Evolutionary conservation across 2,797 vertebrate species (phyloP).

Genomic region (Nannoperca obscura): DNA sequence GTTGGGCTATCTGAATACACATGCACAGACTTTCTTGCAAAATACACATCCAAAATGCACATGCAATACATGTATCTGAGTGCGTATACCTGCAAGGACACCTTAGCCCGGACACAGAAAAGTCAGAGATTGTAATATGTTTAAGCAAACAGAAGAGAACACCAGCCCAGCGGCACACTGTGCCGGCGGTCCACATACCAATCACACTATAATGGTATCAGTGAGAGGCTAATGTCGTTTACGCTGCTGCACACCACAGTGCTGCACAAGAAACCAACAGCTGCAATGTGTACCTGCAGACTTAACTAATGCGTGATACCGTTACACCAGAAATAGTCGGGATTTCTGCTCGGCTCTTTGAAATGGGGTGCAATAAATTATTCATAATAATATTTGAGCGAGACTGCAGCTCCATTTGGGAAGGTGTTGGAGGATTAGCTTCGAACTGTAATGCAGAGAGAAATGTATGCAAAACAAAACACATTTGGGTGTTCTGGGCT

Average conservation of each 20-base stretch:
- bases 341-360: conserved; percentile 69
- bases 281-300: conserved; percentile 70
- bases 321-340: conserved; percentile 74
- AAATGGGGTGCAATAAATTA: conserved; percentile 79
- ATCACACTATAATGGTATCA: conserved; percentile 68
- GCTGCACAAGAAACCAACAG: conserved; percentile 51
- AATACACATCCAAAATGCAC: conserved; percentile 5
- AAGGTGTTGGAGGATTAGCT: conserved; percentile 77
- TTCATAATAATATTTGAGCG: conserved; percentile 78
- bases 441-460: conserved; percentile 62
- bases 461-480: conserved; percentile 76
- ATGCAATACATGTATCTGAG: conserved; percentile 1
- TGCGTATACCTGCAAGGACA: conserved; percentile 22
- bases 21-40: conserved; percentile 1
- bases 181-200: conserved; percentile 53
- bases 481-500: conserved; percentile 55
- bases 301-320: conserved; percentile 52
- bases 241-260: conserved; percentile 31
- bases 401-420: conserved; percentile 69
- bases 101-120: conserved; percentile 19
- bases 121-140: conserved; percentile 51
- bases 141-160: conserved; percentile 61
- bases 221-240: conserved; percentile 62
- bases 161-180: conserved; percentile 28
- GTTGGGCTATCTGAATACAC: conserved; percentile 16